Percentiles rank a stretch among this genome's conserved stretches.
These are phyloP conservation scores for Drosophila mayaguana DNA, from an alignment of 2,888 invertebrate species.

Conservation along the genomic window DNA sequence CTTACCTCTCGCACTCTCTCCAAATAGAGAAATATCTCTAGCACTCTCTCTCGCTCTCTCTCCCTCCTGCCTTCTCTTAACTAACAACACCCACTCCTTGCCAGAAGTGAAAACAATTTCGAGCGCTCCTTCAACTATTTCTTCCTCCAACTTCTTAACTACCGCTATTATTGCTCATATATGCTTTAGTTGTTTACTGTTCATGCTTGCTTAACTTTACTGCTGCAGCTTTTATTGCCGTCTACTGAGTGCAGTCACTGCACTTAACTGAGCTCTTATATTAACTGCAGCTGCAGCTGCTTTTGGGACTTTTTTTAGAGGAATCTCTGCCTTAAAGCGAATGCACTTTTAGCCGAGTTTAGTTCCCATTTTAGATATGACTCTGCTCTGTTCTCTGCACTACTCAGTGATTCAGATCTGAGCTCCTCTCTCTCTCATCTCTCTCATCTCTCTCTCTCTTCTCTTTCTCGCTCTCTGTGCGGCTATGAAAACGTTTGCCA, in stretches of 20 bases:
- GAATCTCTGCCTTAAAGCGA: conserved; percentile 5
- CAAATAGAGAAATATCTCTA: neutral
- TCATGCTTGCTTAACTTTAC: conserved; percentile 35
- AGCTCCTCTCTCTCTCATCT: neutral
- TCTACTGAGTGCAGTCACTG: conserved; percentile 17
- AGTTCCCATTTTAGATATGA: neutral
- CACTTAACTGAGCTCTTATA: conserved; percentile 8
- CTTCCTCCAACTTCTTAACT: conserved; percentile 6
- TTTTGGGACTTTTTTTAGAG: neutral
- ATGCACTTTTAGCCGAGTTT: conserved; percentile 1
- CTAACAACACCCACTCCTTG: neutral
- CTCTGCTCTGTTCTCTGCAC: conserved; percentile 5
- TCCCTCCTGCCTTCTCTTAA: neutral
- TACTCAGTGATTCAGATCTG: conserved; percentile 25
- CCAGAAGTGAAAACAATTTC: neutral
- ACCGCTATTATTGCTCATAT: conserved; percentile 27
- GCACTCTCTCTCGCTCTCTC: neutral
- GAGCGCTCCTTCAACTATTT: conserved; percentile 1
- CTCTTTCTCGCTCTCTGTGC: neutral
- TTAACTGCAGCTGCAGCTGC: conserved; percentile 24
- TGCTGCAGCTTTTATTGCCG: conserved; percentile 16
- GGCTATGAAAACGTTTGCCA: conserved; percentile 50
- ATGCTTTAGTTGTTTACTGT: conserved; percentile 15
- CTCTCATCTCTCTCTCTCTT: neutral
- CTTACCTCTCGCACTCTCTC: too few species aligned